Evolutionary conservation across 2,113 vertebrate genomes (phyloP).

Genomic region (Protomyctophum bolini): DNA sequence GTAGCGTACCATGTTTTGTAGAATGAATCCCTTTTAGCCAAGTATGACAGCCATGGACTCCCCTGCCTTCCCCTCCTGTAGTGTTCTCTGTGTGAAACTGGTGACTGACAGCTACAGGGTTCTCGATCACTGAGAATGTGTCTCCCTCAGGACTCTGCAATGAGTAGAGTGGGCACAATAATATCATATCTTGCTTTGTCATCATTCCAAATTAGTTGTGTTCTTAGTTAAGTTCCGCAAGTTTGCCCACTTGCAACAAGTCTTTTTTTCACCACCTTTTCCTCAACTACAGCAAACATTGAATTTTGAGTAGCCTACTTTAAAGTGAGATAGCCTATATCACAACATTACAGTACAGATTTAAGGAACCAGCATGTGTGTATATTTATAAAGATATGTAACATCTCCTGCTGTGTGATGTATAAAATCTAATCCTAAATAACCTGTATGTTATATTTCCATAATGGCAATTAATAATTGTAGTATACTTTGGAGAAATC

Average conservation of each 20-base stretch:
- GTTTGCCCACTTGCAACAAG: constrained; percentile 4
- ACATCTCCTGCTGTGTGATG: neutral
- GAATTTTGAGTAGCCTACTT: constrained; percentile 31
- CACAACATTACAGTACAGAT: constrained; percentile 9
- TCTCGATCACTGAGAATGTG: constrained; percentile 55
- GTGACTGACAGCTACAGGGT: constrained; percentile 53
- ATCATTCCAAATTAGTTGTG: neutral
- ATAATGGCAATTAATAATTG: neutral
- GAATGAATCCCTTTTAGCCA: constrained; percentile 63
- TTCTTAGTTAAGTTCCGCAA: constrained; percentile 4
- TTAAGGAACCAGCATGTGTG: neutral
- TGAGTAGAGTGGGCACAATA: constrained; percentile 15
- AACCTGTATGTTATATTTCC: neutral
- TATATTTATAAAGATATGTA: neutral
- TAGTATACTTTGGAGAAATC: neutral
- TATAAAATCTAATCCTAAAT: constrained; percentile 2
- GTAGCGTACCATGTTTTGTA: constrained; percentile 24
- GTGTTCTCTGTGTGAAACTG: constrained; percentile 18
- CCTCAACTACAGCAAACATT: constrained; percentile 25
- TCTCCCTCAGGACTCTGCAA: constrained; percentile 68
- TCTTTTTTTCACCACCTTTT: constrained; percentile 26
- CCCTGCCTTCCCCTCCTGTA: constrained; percentile 25
- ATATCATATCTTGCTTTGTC: constrained; percentile 11
- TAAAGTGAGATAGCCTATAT: neutral
- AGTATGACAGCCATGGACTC: constrained; percentile 28